Conservation (phyloP, 2,113 vertebrate genomes). For the Progne subis region DNA sequence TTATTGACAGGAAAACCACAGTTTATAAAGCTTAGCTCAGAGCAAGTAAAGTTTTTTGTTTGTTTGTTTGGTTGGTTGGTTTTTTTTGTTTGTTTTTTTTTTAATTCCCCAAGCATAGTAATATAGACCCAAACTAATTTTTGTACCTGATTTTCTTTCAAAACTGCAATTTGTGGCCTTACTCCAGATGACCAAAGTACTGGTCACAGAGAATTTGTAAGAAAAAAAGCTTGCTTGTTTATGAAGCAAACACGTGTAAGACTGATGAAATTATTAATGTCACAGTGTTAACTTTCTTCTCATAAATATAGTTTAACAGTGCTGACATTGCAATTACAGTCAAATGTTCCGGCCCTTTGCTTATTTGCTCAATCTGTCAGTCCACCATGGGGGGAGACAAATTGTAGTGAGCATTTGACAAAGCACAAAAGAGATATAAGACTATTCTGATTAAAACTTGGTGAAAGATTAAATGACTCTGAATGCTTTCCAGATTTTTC, state of each 20-base stretch:
- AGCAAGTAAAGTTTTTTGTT: conserved; percentile 12
- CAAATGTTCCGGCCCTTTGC: conserved; percentile 70
- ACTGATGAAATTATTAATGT: conserved; percentile 79
- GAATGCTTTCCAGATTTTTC: conserved; percentile 68
- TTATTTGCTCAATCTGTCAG: conserved; percentile 74
- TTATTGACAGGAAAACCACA: conserved; percentile 64
- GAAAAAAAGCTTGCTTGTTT: conserved; percentile 69
- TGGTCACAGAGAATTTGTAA: conserved; percentile 66
- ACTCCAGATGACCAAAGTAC: conserved; percentile 40
- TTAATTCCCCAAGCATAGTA: background rate
- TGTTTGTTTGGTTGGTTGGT: no score
- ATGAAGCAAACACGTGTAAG: conserved; percentile 74
- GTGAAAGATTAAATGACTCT: conserved; percentile 75
- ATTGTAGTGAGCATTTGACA: conserved; percentile 72
- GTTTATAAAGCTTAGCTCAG: conserved; percentile 62
- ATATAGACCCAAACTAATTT: background rate
- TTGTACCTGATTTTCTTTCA: conserved; percentile 54
- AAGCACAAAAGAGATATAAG: conserved; percentile 77
- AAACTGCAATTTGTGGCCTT: conserved; percentile 49
- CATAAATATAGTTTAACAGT: conserved; percentile 77
- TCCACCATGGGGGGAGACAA: conserved; percentile 64
- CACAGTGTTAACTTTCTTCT: conserved; percentile 77
- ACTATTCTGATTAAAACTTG: conserved; percentile 75
- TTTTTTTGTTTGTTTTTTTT: no score
- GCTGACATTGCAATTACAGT: conserved; percentile 77